Percentiles rank a stretch among this genome's conserved stretches.
These are phyloP conservation scores for Lepidocyrtoides sp. DNA, from an alignment of 2,888 invertebrate species.

Conservation along the genomic window DNA sequence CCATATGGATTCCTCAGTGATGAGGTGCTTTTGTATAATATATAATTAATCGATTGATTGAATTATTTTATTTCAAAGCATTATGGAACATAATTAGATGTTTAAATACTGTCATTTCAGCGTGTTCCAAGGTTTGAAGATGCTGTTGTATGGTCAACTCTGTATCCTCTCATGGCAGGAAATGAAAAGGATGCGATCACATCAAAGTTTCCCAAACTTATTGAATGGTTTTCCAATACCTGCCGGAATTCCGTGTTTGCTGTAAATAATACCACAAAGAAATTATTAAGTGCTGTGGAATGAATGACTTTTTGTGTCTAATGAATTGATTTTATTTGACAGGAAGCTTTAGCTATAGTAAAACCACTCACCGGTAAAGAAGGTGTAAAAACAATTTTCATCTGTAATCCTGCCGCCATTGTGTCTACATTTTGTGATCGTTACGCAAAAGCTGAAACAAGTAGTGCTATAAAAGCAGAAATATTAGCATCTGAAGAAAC, in stretches of 20 bases:
- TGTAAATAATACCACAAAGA: conserved; percentile 80
- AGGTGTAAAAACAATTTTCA: conserved; percentile 74
- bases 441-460: conserved; percentile 54
- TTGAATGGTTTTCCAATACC: conserved; percentile 88
- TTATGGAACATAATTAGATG: conserved; percentile 17
- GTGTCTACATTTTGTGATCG: conserved; percentile 72
- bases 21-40: conserved; percentile 12
- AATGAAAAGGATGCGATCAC: conserved; percentile 88
- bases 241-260: conserved; percentile 70
- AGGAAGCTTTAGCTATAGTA: conserved; percentile 72
- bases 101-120: conserved; percentile 87
- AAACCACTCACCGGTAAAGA: conserved; percentile 78
- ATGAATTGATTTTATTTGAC: too few species aligned
- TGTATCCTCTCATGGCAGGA: conserved; percentile 89
- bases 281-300: too few species aligned
- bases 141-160: conserved; percentile 91
- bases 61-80: too few species aligned
- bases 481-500: background rate
- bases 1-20: conserved; percentile 50
- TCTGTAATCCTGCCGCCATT: conserved; percentile 77
- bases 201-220: conserved; percentile 88
- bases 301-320: too few species aligned
- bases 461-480: conserved; percentile 45
- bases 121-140: conserved; percentile 90
- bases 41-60: too few species aligned